phyloP scores from a whole-genome alignment of 2,113 vertebrate genomes.

The Cephalophus harveyi region DNA sequence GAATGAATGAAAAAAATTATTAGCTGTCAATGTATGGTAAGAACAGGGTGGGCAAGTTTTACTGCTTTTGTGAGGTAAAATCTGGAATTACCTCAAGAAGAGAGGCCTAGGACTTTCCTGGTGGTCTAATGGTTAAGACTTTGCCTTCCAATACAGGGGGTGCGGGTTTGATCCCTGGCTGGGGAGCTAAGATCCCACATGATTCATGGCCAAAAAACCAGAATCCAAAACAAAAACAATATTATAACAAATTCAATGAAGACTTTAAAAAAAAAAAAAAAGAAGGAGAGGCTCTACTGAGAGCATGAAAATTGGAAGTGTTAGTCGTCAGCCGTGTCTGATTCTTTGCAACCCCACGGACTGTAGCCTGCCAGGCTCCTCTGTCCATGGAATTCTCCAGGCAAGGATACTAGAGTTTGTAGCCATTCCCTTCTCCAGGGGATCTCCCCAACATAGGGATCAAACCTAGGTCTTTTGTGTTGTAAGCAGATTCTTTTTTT shows the following conservation, averaged over 20 bases:
- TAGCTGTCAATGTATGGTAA: background rate
- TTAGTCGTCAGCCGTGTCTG: accelerated
- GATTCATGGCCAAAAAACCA: background rate
- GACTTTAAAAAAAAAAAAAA: background rate
- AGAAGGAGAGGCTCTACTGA: background rate
- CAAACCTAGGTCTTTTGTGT: background rate
- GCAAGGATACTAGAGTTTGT: background rate
- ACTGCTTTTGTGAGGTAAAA: background rate
- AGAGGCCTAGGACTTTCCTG: background rate
- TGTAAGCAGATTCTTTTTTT: background rate
- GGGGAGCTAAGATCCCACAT: background rate
- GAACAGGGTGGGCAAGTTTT: background rate
- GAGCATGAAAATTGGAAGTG: background rate
- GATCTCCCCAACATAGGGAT: background rate
- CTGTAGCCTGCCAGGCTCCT: background rate
- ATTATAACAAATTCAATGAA: background rate
- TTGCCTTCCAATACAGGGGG: background rate
- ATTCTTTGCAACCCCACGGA: background rate
- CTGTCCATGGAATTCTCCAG: background rate
- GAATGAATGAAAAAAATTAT: background rate
- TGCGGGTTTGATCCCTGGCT: background rate
- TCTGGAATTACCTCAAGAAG: background rate
- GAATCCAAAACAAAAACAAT: background rate
- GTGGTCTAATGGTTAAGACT: background rate
- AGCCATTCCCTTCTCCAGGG: background rate